Evolutionary conservation across 2,797 vertebrate genomes (phyloP).

Genomic region (Lacerta bilineata): DNA sequence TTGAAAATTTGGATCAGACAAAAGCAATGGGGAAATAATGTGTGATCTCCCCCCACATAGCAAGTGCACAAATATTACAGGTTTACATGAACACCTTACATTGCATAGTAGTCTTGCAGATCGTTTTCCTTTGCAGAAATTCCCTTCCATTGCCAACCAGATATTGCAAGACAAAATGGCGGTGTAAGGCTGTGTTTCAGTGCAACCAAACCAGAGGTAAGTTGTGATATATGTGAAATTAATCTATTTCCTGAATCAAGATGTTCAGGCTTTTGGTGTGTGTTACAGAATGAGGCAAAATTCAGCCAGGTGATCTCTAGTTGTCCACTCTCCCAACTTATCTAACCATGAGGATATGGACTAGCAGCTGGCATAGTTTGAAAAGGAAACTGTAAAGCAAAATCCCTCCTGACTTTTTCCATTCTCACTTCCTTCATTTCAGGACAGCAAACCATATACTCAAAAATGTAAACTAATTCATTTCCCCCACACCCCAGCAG

Average conservation of each 20-base stretch:
- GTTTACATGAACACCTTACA: not conserved
- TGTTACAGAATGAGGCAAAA: no score
- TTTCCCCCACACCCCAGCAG: not conserved
- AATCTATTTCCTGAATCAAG: no score
- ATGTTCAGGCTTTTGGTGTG: not conserved
- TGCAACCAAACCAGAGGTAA: constrained; percentile 4
- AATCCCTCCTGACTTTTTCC: not conserved
- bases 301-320: no score
- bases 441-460: not conserved
- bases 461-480: not conserved
- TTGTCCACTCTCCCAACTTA: no score
- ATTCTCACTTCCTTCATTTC: not conserved
- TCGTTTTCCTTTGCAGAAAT: constrained; percentile 25
- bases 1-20: not conserved
- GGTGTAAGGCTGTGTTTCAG: not conserved
- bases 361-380: no score
- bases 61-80: no score
- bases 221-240: not conserved
- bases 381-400: no score
- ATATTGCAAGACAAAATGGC: not conserved
- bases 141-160: not conserved
- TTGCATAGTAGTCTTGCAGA: not conserved
- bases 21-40: not conserved
- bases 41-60: not conserved
- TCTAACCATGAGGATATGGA: no score